Percentiles rank a stretch among this genome's conserved stretches.
Conservation (phyloP, 2,113 vertebrate species). For the Alethe castanea region DNA sequence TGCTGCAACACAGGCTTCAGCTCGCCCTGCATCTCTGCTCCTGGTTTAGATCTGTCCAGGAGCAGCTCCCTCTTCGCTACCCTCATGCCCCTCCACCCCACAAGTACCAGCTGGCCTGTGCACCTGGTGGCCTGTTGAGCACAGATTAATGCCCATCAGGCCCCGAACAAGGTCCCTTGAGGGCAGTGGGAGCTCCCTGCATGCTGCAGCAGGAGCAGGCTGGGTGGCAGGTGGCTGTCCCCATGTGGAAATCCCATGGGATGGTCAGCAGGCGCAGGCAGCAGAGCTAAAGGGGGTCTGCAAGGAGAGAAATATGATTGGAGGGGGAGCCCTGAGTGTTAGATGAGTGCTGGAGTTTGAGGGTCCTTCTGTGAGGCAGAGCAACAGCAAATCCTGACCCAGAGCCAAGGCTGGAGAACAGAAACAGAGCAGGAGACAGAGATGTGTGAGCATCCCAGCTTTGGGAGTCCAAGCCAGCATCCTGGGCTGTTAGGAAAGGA, state of each 20-base stretch:
- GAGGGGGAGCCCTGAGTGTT: background rate
- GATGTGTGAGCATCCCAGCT: background rate
- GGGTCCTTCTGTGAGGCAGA: background rate
- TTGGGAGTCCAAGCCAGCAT: background rate
- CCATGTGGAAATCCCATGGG: background rate
- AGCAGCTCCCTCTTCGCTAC: background rate
- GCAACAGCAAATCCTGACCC: background rate
- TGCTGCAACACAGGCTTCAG: background rate
- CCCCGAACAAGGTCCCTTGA: background rate
- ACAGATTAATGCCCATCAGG: background rate
- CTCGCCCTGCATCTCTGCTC: background rate
- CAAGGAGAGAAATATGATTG: background rate
- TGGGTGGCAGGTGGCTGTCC: background rate
- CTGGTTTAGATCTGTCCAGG: background rate
- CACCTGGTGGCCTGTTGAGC: background rate
- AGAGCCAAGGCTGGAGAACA: background rate
- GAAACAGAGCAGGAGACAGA: background rate
- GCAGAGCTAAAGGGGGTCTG: background rate
- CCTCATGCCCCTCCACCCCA: background rate
- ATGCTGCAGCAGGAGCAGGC: accelerated
- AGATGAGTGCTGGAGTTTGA: background rate
- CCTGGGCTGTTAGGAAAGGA: accelerated
- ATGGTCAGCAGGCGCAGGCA: accelerated
- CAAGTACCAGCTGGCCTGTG: background rate
- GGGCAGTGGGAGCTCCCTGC: background rate